Conservation (phyloP, 2,888 invertebrate genomes). For the Agriopis aurantiaria region DNA sequence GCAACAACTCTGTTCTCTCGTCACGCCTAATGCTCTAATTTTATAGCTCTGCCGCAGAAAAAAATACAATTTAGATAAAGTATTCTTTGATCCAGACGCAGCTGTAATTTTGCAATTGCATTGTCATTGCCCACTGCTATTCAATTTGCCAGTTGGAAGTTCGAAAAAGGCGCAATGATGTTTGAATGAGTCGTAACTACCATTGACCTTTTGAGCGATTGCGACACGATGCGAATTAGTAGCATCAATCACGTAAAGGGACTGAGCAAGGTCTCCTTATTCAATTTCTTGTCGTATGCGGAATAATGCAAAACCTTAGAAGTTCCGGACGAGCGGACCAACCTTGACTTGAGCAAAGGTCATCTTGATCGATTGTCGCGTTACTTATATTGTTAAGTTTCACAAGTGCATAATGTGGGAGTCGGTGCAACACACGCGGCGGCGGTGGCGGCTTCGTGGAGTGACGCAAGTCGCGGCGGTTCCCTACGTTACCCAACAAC, state of each 20-base stretch:
- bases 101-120: slow-evolving; percentile 54
- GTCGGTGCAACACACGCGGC: slow-evolving; percentile 37
- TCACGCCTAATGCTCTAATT: slow-evolving; percentile 67
- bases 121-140: slow-evolving; percentile 42
- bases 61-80: slow-evolving; percentile 46
- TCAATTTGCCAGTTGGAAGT: slow-evolving; percentile 38
- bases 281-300: slow-evolving; percentile 25
- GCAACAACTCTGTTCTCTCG: slow-evolving; percentile 60
- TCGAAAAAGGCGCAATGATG: slow-evolving; percentile 38
- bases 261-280: slow-evolving; percentile 29
- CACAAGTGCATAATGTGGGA: slow-evolving; percentile 58
- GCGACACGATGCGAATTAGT: slow-evolving; percentile 32
- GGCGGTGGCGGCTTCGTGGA: slow-evolving; percentile 27
- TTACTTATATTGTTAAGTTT: slow-evolving; percentile 41
- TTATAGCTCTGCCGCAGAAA: slow-evolving; percentile 60
- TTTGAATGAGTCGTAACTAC: slow-evolving; percentile 42
- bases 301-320: slow-evolving; percentile 40
- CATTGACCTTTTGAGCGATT: slow-evolving; percentile 41
- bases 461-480: slow-evolving; percentile 58
- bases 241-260: slow-evolving; percentile 38
- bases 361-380: slow-evolving; percentile 54
- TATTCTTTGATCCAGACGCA: slow-evolving; percentile 48
- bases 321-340: slow-evolving; percentile 40
- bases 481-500: slow-evolving; percentile 65
- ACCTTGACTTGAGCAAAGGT: slow-evolving; percentile 54